Evolutionary conservation across 2,113 vertebrate species (phyloP), one percentile per base, ranked within the genome.

Genomic region (Brachyhypopomus gauderio): DNA sequence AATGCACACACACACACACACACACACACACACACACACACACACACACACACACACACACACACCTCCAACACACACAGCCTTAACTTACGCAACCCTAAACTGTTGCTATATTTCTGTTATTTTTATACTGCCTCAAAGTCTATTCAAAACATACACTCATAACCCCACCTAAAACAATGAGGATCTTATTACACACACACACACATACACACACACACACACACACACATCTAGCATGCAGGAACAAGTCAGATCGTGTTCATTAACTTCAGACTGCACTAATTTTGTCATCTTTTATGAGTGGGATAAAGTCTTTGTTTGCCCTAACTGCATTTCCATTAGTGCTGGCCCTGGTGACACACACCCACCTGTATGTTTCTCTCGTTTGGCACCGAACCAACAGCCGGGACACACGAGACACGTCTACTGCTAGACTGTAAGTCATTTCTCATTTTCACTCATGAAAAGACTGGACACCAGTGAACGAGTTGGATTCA

Each of bases 401-500:
- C 30, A 30, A 30, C 30, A 30, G 30, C 3, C 30, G 30, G 30
- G 30, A 30, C 30, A 30, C 30, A 30, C 30, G 7, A 41, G 38
- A 38, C 38, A 38, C 7, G 41, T 41, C 45, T 14, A 14, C 45
- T 3, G 45, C 9, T 14, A 52, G 45, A 52, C 45, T 41, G 41
- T 5, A 9, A 41, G 41, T 52, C 45, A 14, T 52, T 52, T 52
- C 45, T 14, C 41, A 41, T 5, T 9, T 41, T 22, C 19, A 6
- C 9, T 23, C 22, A 27, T 27, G 62, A 64, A 9, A 64, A 64
- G 9, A 64, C 4, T 0, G 25, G 27, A 59, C 45, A 71, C 11
- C 63, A 78, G 52, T 27, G 23, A 80, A 69, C 60, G n/a, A 77
- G 72, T n/a, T 55, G 48, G 67, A 85, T 8, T 80, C 38, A 72